These are phyloP conservation scores for Tetraneura akinire DNA, from an alignment of 1,140 invertebrate genomes.

Conservation along the genomic window DNA sequence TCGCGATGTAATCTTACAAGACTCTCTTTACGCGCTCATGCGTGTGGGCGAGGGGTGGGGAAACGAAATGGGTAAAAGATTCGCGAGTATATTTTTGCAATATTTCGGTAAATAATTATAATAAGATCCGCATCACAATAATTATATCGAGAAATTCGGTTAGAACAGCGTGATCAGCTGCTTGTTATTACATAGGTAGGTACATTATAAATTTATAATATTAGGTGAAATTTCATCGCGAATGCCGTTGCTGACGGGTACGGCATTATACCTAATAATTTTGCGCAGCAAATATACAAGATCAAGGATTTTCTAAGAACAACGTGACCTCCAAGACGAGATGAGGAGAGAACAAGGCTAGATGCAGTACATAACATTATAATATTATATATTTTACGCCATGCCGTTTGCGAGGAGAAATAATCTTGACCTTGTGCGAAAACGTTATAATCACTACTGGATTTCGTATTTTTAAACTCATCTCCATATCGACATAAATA, in stretches of 20 bases:
- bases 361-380: neutral
- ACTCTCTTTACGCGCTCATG: too few species aligned
- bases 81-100: neutral
- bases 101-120: too few species aligned
- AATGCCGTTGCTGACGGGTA: too few species aligned
- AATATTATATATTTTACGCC: too few species aligned
- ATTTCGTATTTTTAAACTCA: neutral
- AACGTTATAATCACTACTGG: neutral
- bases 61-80: too few species aligned
- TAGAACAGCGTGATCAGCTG: too few species aligned
- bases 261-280: neutral
- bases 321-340: conserved; percentile 8
- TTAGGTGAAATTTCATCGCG: neutral
- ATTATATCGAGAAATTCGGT: neutral
- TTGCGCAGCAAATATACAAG: conserved; percentile 12
- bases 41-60: neutral
- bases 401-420: neutral
- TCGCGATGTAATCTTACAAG: neutral
- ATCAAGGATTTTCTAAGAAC: conserved; percentile 44
- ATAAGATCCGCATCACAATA: neutral
- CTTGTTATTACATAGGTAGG: too few species aligned
- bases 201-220: too few species aligned
- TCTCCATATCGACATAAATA: conserved; percentile 21
- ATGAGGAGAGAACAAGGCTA: conserved; percentile 27
- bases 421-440: conserved; percentile 17